phyloP scores from a whole-genome alignment of 2,797 vertebrate genomes.

The Fundulus diaphanus region DNA sequence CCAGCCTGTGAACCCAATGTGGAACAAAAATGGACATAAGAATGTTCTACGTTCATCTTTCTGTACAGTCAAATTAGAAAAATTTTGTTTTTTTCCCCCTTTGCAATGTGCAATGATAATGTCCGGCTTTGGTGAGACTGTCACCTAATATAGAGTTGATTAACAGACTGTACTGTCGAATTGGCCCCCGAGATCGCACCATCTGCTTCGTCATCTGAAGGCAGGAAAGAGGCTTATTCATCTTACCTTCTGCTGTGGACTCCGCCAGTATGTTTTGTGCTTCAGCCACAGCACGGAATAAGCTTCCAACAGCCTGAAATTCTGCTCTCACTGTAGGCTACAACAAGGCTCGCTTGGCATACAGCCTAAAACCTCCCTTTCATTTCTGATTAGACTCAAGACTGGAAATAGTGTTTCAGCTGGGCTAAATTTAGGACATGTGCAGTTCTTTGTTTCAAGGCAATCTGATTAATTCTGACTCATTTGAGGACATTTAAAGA shows the following conservation, averaged over 20 bases:
- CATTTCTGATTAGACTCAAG: constrained; percentile 51
- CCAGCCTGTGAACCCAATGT: background rate
- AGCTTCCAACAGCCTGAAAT: constrained; percentile 55
- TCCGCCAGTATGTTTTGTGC: constrained; percentile 39
- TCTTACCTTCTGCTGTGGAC: constrained; percentile 39
- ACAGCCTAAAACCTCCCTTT: constrained; percentile 38
- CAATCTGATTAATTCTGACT: constrained; percentile 30
- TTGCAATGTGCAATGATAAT: constrained; percentile 13
- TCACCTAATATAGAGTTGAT: constrained; percentile 39
- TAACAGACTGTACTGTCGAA: constrained; percentile 17
- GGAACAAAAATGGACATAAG: background rate
- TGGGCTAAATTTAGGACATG: constrained; percentile 29
- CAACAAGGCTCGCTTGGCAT: constrained; percentile 40
- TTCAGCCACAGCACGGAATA: constrained; percentile 50
- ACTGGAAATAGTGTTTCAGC: constrained; percentile 23
- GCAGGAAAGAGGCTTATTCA: constrained; percentile 55
- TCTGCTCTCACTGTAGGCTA: constrained; percentile 46
- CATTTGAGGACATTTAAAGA: constrained; percentile 22
- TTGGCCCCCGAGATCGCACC: constrained; percentile 49
- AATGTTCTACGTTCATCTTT: background rate
- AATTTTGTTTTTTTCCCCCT: background rate
- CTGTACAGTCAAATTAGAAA: constrained; percentile 8
- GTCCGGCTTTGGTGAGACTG: constrained; percentile 16
- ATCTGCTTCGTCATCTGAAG: constrained; percentile 74
- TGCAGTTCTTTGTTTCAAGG: constrained; percentile 19